A percentile compares a stretch with the other conserved stretches of the same genome.
phyloP scores from a whole-genome alignment of 2,888 invertebrate genomes.

The Stenchaetothrips biformis region DNA sequence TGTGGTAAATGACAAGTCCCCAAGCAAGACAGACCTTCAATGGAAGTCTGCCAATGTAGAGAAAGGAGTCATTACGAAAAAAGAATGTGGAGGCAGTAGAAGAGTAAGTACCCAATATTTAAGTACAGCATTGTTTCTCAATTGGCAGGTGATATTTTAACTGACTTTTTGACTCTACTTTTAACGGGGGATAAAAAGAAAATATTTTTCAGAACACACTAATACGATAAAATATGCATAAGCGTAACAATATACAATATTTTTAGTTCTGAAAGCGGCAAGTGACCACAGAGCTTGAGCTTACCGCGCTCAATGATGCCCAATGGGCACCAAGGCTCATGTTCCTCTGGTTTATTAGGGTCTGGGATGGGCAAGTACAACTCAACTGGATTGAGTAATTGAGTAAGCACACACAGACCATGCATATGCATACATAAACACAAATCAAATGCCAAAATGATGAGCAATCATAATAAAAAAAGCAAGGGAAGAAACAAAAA shows the following conservation, averaged over 20 bases:
- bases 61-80: slow-evolving; percentile 30
- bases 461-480: slow-evolving; percentile 5
- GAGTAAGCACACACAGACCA: background rate
- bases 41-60: background rate
- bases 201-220: background rate
- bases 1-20: too few relatives aligned
- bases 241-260: slow-evolving; percentile 34
- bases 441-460: background rate
- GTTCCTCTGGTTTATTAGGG: slow-evolving; percentile 82
- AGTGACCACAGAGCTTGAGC: slow-evolving; percentile 39
- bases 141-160: too few relatives aligned
- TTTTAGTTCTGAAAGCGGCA: slow-evolving; percentile 31
- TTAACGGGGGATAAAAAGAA: slow-evolving; percentile 30
- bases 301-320: slow-evolving; percentile 53
- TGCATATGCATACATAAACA: background rate
- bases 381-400: slow-evolving; percentile 36
- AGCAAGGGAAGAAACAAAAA: slow-evolving; percentile 19
- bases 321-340: slow-evolving; percentile 85
- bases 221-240: background rate
- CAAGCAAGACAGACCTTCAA: too few relatives aligned
- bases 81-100: background rate
- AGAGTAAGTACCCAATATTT: too few relatives aligned
- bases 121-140: too few relatives aligned
- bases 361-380: slow-evolving; percentile 67
- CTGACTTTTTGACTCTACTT: slow-evolving; percentile 3